These are phyloP conservation scores for Megathymus violae DNA, from an alignment of 1,140 invertebrate genomes.

Conservation along the genomic window DNA sequence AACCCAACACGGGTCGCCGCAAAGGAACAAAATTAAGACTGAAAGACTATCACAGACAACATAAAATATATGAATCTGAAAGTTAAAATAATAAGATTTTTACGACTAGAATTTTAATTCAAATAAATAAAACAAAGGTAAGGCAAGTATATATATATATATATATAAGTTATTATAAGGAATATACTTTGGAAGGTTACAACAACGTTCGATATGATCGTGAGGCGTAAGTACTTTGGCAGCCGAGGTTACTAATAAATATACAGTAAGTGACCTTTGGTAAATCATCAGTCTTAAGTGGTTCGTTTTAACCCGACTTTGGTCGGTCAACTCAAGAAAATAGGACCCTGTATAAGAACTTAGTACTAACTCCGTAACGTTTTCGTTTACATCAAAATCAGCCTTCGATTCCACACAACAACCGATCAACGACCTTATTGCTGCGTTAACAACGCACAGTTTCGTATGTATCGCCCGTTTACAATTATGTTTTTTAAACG, in stretches of 20 bases:
- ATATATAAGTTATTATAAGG: slow-evolving; percentile 2
- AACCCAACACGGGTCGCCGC: too few species aligned
- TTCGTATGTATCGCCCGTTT: neutral
- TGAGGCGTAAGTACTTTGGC: slow-evolving; percentile 29
- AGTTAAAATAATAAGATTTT: neutral
- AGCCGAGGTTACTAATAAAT: slow-evolving; percentile 27
- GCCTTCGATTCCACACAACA: slow-evolving; percentile 35
- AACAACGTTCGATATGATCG: slow-evolving; percentile 43
- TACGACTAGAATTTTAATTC: too few species aligned
- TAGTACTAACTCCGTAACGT: slow-evolving; percentile 36
- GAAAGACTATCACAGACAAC: too few species aligned
- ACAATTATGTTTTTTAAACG: too few species aligned
- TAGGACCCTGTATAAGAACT: slow-evolving; percentile 42
- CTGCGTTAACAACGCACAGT: neutral
- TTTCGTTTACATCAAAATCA: slow-evolving; percentile 24
- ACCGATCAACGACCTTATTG: slow-evolving; percentile 28
- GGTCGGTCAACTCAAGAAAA: slow-evolving; percentile 42
- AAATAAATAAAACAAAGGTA: too few species aligned
- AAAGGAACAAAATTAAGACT: too few species aligned
- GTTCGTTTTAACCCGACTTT: slow-evolving; percentile 40
- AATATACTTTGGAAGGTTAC: slow-evolving; percentile 9
- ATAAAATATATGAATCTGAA: neutral
- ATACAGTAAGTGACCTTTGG: slow-evolving; percentile 45
- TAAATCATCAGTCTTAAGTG: slow-evolving; percentile 69
- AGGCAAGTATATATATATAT: too few species aligned